Evolutionary conservation across 2,888 invertebrate species (phyloP), one percentile per base, ranked within the genome.

Genomic region (Ceramica pisi): DNA sequence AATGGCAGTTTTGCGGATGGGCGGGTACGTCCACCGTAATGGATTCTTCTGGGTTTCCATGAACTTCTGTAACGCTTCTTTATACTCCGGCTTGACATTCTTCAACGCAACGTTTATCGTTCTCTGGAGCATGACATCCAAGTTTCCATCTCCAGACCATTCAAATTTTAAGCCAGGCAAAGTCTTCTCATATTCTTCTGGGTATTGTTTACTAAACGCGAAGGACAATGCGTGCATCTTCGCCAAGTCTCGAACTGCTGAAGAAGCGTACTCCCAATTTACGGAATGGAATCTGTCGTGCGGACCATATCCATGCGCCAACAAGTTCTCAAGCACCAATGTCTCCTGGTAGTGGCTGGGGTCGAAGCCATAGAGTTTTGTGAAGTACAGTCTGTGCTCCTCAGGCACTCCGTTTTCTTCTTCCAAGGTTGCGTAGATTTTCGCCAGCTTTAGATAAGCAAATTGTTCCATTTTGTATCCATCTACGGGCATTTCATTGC

Each of bases 211-310:
- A 46, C 81, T 82, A 64, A 87, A 86, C 0, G 90, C 92, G 10
- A 92, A 85, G 0, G 92, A 92, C 0, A 92, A 79, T 0, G 93
- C 91, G 66, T 94, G 94, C 7, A 92, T 81, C 72, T 90, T 91
- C 0, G 90, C 93, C 61, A 92, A 71, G 14, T 87, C 88, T 23
- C 80, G 62, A 0, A 85, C 61, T 0, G 91, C 86, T 21, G 92
- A 89, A 9, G 86, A 85, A 21, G 78, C 83, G 26, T 83, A 83
- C 51, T 79, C 65, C 86, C 89, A 90, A 68, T 87, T 82, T 5
- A 92, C 71, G 4, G 88, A 75, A 56, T 81, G 83, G 35, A 89
- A 73, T 66, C 91, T 87, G 26, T 93, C 86, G 56, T 86, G 83
- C 10, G 80, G 71, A 2, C 44, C 67, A 74, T 85, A 94, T 2